Percentiles rank a stretch among this genome's conserved stretches.
Conservation (phyloP, 2,888 invertebrate genomes). For the Lucinisca nassula region DNA sequence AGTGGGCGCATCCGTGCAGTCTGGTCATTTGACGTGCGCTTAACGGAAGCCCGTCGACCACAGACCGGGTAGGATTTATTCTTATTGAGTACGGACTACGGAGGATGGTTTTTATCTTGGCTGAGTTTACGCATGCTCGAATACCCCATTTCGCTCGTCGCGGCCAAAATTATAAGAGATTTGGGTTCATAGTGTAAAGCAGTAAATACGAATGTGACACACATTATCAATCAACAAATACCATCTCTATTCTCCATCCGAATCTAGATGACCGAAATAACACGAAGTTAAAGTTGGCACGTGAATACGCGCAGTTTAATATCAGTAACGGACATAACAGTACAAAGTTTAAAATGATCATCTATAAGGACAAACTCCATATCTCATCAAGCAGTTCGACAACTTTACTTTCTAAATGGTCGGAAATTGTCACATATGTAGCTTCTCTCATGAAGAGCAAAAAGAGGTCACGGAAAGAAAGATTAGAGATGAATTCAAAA, state of each 20-base stretch:
- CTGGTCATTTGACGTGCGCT: too few relatives aligned
- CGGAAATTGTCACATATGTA: background rate
- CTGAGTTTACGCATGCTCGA: too few relatives aligned
- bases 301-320: background rate
- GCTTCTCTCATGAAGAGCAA: background rate
- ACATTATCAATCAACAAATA: background rate
- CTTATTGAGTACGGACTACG: too few relatives aligned
- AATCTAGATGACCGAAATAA: background rate
- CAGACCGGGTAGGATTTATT: too few relatives aligned
- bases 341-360: background rate
- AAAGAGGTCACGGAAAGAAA: background rate
- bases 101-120: too few relatives aligned
- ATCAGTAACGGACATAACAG: background rate
- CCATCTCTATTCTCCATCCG: background rate
- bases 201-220: background rate
- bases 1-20: too few relatives aligned
- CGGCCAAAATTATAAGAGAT: background rate
- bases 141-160: too few relatives aligned
- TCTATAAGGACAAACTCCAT: background rate
- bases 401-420: slow-evolving; percentile 1
- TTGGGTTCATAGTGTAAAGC: background rate
- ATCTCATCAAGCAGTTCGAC: background rate
- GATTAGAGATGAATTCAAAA: background rate
- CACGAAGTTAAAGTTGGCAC: background rate
- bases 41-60: too few relatives aligned